Base-by-base conservation (phyloP, 2,888 invertebrate genomes). In the Drosophila demipolita region DNA sequence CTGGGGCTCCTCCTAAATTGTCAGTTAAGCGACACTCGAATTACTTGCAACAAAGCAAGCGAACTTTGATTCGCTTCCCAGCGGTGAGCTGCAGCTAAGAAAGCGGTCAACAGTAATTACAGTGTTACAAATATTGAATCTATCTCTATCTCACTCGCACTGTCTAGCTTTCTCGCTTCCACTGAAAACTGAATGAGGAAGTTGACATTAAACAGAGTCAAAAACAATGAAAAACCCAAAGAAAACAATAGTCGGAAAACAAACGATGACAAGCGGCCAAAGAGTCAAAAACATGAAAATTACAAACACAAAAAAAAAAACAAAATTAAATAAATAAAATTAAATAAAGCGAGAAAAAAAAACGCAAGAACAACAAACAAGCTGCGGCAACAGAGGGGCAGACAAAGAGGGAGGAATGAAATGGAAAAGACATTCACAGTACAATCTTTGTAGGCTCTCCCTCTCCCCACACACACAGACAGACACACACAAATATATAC, bases 1-100 rank as follows among this genome's bases (percentile, higher is more conserved):
- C 23, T 73, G 60, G 60, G 38, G 45, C 53, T 70, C 55, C 57
- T 52, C 73, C 68, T 68, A 73, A 82, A 82, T 84, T 82, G 84
- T 71, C 77, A 71, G 85, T 77, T 84, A 82, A 55, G 82, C 80
- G 67, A 77, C 76, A 82, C 63, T 75, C 76, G 68, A 81, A 70
- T 65, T 66, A 65, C 64, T 35, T 40, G 57, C n/a, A 65, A 69
- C 66, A 58, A 78, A 75, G 77, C 68, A 63, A 58, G 29, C 36
- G 35, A 54, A 33, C 9, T 65, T 66, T 17, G 40, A 45, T 63
- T 66, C n/a, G 40, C 53, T 76, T 76, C 76, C 73, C 76, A 76
- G 52, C 29, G 48, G 38, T 45, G 35, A 52, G 61, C 26, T 66
- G 66, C 74, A 75, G 11, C 73, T 61, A 52, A 53, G 60, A 66